Conservation (phyloP, 2,797 vertebrate genomes). For the Chromobotia macracanthus region DNA sequence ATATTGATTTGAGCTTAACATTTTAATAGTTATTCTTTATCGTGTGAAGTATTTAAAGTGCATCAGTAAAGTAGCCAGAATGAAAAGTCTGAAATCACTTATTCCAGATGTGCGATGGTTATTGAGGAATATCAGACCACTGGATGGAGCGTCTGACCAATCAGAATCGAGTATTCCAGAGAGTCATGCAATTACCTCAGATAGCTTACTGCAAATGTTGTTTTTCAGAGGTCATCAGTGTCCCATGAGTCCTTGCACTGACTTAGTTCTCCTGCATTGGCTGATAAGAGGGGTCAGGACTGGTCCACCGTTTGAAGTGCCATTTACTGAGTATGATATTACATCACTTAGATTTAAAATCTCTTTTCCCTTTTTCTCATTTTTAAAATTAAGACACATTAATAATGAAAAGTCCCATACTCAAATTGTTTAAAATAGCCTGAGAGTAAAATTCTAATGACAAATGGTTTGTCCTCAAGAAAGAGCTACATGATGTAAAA, state of each 20-base stretch:
- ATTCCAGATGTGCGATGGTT: not conserved
- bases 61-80: not conserved
- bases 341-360: not conserved
- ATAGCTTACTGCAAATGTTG: not conserved
- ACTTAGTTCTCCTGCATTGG: conserved; percentile 5
- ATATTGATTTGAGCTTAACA: not conserved
- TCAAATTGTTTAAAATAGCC: not conserved
- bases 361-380: not conserved
- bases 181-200: not conserved
- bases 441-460: not conserved
- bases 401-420: not conserved
- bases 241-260: not conserved
- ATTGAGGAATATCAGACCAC: not conserved
- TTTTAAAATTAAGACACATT: not conserved
- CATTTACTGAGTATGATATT: conserved; percentile 1
- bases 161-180: not conserved
- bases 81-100: too few relatives aligned
- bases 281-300: conserved; percentile 21
- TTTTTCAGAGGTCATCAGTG: not conserved
- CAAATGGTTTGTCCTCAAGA: not conserved
- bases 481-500: not conserved
- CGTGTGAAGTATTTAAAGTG: not conserved
- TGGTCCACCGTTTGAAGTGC: conserved; percentile 5
- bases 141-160: not conserved
- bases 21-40: not conserved